phyloP scores from a whole-genome alignment of 2,113 vertebrate species.

The Nothocercus nigrocapillus region DNA sequence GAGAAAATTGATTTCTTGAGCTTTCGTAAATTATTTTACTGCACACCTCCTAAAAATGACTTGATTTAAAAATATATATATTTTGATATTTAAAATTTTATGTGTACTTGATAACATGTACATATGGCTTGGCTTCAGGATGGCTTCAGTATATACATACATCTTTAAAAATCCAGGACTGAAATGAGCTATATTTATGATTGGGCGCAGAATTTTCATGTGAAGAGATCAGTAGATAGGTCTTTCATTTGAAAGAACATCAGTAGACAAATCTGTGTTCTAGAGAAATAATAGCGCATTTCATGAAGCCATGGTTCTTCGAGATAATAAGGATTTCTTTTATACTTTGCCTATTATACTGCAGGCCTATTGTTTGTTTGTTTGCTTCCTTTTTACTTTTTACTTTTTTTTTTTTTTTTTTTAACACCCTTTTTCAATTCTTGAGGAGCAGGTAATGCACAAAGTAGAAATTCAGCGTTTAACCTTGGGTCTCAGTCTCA shows the following conservation, averaged over 20 bases:
- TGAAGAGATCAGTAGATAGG: background rate
- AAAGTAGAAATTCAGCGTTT: background rate
- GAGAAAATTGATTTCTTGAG: background rate
- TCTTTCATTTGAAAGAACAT: background rate
- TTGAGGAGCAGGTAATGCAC: background rate
- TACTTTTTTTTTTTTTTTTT: background rate
- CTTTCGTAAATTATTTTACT: background rate
- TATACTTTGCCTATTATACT: background rate
- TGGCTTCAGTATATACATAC: background rate
- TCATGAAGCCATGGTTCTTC: background rate
- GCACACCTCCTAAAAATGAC: background rate
- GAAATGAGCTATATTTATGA: background rate
- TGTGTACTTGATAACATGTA: background rate
- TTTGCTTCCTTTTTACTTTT: too few relatives aligned
- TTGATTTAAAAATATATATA: background rate
- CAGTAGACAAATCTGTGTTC: background rate
- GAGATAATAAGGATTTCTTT: background rate
- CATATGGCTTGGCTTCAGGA: background rate
- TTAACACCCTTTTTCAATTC: background rate
- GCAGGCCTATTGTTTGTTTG: too few relatives aligned
- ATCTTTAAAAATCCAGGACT: background rate
- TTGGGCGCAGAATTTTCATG: background rate
- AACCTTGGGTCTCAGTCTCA: background rate
- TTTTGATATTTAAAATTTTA: background rate
- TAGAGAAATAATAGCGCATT: background rate